These are phyloP conservation scores for Coelopa pilipes DNA, from an alignment of 2,888 invertebrate genomes.

Conservation along the genomic window DNA sequence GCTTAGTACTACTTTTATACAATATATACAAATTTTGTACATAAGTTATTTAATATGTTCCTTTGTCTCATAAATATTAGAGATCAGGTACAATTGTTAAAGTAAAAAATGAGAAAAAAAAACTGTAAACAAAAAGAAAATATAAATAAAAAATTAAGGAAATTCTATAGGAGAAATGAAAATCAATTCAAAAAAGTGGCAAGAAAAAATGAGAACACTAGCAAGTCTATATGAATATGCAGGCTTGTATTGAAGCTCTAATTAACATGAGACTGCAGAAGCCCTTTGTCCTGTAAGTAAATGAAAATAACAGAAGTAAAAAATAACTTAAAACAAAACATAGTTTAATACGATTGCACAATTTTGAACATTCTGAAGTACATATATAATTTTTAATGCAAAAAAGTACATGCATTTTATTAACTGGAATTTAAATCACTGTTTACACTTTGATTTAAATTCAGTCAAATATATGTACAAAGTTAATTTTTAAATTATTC, in stretches of 20 bases:
- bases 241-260: constrained; percentile 23
- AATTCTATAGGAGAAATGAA: too few species aligned
- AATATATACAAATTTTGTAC: constrained; percentile 19
- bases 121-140: constrained; percentile 28
- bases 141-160: constrained; percentile 33
- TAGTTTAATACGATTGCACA: background rate
- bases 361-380: background rate
- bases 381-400: too few species aligned
- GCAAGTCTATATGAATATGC: too few species aligned
- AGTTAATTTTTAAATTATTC: too few species aligned
- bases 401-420: too few species aligned
- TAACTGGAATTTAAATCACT: too few species aligned
- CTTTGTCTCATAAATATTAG: constrained; percentile 11
- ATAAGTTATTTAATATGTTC: constrained; percentile 15
- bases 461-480: too few species aligned
- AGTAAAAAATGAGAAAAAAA: constrained; percentile 22
- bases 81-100: constrained; percentile 38
- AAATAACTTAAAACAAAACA: background rate
- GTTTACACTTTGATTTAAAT: too few species aligned
- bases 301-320: constrained; percentile 16
- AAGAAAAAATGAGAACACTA: too few species aligned
- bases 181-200: too few species aligned
- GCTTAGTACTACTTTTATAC: background rate
- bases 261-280: constrained; percentile 6
- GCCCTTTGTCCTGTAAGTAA: constrained; percentile 2